Evolutionary conservation across 2,888 invertebrate genomes (phyloP), one percentile per base, ranked within the genome.

Genomic region (Chydorus sphaericus): DNA sequence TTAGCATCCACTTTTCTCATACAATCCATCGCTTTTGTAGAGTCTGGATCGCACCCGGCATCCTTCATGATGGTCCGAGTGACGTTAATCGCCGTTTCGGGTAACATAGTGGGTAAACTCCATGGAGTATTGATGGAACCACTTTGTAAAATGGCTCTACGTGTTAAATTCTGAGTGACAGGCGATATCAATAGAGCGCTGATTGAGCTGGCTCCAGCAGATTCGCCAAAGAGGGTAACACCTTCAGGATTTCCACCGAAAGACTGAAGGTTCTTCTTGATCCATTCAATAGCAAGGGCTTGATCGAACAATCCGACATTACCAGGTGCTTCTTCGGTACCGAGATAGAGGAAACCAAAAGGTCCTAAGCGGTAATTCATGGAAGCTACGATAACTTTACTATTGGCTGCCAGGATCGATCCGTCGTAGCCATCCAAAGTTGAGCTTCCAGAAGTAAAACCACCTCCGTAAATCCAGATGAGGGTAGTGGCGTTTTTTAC

Each of bases 371-470:
- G 80, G 72, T 91, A 93, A 66, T 93, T 90, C 81, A 94, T 88
- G 29, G 92, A 90, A 58, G 90, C 93, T n/a, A 96, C 89, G 66
- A 96, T 88, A 55, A 90, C 87, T 71, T 91, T 87, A 69, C 87
- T 85, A 58, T 83, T 82, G 28, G 86, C 84, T 20, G 93, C 86
- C 75, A 96, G 81, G 64, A 89, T 83, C 66, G 85, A 84, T 18
- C 89, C 93, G 71, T 96, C 91, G 75, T 96, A 97, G 60, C 94
- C 82, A n/a, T n/a, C n/a, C n/a, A n/a, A n/a, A n/a, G n/a, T n/a
- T n/a, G n/a, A n/a, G n/a, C n/a, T n/a, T n/a, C n/a, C n/a, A n/a
- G n/a, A n/a, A n/a, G n/a, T n/a, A n/a, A n/a, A n/a, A n/a, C n/a
- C n/a, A n/a, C 93, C 93, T 1, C 93, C 92, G 69, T 91, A 91